Conservation (phyloP, 2,113 vertebrate species). For the Apistogramma diplotaenia region DNA sequence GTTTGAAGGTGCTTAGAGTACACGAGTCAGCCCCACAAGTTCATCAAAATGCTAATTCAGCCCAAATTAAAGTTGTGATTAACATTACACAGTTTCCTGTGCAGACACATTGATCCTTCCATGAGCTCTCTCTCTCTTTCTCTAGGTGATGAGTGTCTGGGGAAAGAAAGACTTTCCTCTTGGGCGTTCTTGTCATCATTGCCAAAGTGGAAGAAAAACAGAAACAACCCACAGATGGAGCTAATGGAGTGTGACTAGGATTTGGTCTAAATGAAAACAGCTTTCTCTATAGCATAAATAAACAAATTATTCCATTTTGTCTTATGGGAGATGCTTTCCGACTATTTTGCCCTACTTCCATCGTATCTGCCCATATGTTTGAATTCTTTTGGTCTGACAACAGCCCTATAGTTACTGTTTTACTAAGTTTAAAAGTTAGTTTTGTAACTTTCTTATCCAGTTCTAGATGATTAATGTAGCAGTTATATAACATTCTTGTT, state of each 20-base stretch:
- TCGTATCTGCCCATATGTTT: background rate
- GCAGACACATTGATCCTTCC: constrained; percentile 93
- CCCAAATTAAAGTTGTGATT: constrained; percentile 99
- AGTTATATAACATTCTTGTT: background rate
- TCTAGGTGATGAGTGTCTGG: constrained; percentile 55
- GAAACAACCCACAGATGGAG: constrained; percentile 19
- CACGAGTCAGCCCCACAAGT: constrained; percentile 89
- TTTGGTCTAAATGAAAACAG: constrained; percentile 13
- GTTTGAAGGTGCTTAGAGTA: constrained; percentile 92
- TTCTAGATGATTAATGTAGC: background rate
- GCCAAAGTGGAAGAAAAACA: constrained; percentile 51
- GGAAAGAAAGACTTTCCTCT: constrained; percentile 39
- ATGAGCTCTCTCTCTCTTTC: constrained; percentile 67
- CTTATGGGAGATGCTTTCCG: background rate
- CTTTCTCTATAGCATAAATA: background rate
- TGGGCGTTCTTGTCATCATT: constrained; percentile 35
- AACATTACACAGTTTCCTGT: constrained; percentile 98
- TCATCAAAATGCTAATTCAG: constrained; percentile 99
- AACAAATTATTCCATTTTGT: background rate
- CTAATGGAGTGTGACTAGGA: constrained; percentile 14
- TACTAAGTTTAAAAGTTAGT: background rate
- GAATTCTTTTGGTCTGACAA: background rate
- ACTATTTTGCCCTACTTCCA: background rate
- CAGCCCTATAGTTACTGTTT: background rate
- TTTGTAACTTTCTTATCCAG: background rate